Evolutionary conservation across 1,140 invertebrate species (phyloP).

Genomic region (Antheraea pernyi): DNA sequence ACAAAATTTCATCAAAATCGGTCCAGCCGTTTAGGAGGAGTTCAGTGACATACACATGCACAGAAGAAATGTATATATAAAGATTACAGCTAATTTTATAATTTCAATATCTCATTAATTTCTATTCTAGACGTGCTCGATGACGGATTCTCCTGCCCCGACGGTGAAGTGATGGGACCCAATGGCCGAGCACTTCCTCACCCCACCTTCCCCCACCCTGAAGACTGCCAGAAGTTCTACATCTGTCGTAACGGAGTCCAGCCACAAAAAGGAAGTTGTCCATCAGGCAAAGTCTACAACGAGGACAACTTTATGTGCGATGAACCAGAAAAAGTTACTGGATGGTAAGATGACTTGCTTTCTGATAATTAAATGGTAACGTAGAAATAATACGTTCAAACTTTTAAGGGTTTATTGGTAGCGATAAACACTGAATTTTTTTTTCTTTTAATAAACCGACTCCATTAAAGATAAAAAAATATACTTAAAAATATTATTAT

Average conservation of each 20-base stretch:
- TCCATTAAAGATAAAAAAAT: too few species aligned
- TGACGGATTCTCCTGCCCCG: conserved; percentile 89
- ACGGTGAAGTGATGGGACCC: conserved; percentile 84
- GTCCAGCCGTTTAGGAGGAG: too few species aligned
- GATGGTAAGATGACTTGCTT: conserved; percentile 83
- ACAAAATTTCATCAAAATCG: too few species aligned
- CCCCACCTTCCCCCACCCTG: conserved; percentile 89
- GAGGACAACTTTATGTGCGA: conserved; percentile 90
- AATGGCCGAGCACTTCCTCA: conserved; percentile 86
- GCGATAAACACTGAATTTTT: too few species aligned
- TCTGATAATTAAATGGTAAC: background rate
- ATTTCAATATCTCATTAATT: background rate
- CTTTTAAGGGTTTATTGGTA: too few species aligned
- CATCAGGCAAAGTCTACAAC: conserved; percentile 88
- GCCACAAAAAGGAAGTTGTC: conserved; percentile 88
- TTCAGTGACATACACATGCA: too few species aligned
- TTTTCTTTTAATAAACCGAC: too few species aligned
- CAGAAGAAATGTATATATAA: too few species aligned
- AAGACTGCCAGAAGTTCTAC: conserved; percentile 92
- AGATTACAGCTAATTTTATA: too few species aligned
- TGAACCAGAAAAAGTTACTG: conserved; percentile 88
- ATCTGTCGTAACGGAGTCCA: conserved; percentile 89
- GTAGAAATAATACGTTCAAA: too few species aligned
- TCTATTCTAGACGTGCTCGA: conserved; percentile 81
- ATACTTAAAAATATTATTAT: too few species aligned